Evolutionary conservation across 2,797 vertebrate species (phyloP).

Genomic region (Falco concolor): DNA sequence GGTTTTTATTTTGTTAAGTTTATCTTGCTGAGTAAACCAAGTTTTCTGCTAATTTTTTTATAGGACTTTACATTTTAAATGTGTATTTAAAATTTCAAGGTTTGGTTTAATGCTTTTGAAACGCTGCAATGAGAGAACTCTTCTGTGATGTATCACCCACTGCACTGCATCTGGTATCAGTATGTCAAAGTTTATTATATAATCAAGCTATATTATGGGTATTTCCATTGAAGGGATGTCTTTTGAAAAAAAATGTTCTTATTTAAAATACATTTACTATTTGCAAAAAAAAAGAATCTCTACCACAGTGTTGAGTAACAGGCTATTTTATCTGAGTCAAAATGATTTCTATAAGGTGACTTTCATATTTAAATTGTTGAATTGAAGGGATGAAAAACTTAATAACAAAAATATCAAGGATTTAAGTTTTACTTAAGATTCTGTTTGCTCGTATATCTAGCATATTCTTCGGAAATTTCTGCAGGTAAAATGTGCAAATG

Average conservation of each 20-base stretch:
- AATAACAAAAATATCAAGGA: background rate
- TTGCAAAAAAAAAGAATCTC: background rate
- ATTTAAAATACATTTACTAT: background rate
- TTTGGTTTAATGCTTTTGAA: background rate
- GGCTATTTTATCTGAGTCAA: background rate
- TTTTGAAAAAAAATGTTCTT: background rate
- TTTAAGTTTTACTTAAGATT: background rate
- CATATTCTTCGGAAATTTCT: background rate
- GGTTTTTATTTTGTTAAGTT: background rate
- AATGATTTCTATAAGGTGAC: background rate
- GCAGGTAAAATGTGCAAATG: background rate
- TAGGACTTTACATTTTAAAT: background rate
- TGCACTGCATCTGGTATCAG: background rate
- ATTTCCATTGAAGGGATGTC: background rate
- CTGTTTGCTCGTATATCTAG: background rate
- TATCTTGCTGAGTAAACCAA: background rate
- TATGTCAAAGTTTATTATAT: background rate
- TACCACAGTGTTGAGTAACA: background rate
- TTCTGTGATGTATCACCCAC: background rate
- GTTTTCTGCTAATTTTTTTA: background rate
- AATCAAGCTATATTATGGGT: background rate
- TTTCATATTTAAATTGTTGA: background rate
- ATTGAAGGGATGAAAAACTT: background rate
- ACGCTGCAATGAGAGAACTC: background rate
- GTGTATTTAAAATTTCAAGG: background rate